Percentiles rank a stretch among this genome's conserved stretches.
These are phyloP conservation scores for Molossus alvarezi DNA, from an alignment of 2,797 vertebrate species.

Conservation along the genomic window DNA sequence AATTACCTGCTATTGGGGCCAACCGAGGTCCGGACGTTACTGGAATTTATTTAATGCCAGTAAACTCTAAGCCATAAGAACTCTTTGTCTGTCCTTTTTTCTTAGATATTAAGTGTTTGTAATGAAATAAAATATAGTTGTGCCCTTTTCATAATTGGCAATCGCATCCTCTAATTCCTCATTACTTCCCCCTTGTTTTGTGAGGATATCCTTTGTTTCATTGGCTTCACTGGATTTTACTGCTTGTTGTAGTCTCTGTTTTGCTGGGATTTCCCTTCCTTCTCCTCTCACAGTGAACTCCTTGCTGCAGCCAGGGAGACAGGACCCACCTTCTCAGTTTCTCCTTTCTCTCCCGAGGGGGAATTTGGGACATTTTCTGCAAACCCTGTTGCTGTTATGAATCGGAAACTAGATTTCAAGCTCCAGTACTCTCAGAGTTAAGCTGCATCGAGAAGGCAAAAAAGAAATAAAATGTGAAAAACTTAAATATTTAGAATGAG, in stretches of 20 bases:
- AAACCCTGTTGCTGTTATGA: slow-evolving; percentile 89
- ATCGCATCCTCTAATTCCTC: slow-evolving; percentile 58
- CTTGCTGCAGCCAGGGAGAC: slow-evolving; percentile 74
- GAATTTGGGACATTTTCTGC: slow-evolving; percentile 91
- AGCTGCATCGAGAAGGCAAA: slow-evolving; percentile 85
- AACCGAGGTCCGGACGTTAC: slow-evolving; percentile 84
- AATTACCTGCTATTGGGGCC: slow-evolving; percentile 88
- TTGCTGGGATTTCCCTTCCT: slow-evolving; percentile 8
- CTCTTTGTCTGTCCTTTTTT: slow-evolving; percentile 78
- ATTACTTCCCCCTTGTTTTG: slow-evolving; percentile 74
- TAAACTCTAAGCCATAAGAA: slow-evolving; percentile 76
- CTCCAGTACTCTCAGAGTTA: slow-evolving; percentile 90
- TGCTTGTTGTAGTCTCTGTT: slow-evolving; percentile 52
- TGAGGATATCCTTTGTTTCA: slow-evolving; percentile 79
- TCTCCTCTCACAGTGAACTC: not conserved
- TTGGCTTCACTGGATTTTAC: slow-evolving; percentile 38
- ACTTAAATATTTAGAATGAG: slow-evolving; percentile 78
- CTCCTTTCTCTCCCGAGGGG: slow-evolving; percentile 84
- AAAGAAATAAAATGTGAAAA: slow-evolving; percentile 86
- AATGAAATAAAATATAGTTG: slow-evolving; percentile 73
- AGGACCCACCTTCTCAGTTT: slow-evolving; percentile 87
- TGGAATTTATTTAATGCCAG: slow-evolving; percentile 79
- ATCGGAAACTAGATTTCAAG: slow-evolving; percentile 90
- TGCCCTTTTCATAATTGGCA: slow-evolving; percentile 53
- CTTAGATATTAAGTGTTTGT: slow-evolving; percentile 65